Conservation (phyloP, 2,888 invertebrate genomes). For the Holacanthella duospinosa region DNA sequence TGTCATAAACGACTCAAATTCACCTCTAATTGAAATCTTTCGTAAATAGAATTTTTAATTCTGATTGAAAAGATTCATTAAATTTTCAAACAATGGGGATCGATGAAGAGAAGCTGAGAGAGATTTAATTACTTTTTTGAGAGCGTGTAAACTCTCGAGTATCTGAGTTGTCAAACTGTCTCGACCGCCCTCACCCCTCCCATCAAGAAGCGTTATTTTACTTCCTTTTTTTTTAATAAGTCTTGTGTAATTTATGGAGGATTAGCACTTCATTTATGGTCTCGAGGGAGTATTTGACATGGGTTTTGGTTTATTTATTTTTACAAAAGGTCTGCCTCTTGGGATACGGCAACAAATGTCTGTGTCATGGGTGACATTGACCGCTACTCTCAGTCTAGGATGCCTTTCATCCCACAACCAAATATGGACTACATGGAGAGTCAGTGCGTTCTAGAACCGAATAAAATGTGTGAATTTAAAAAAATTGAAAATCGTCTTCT, state of each 20-base stretch:
- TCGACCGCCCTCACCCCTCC: too few species aligned
- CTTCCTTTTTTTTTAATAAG: not conserved
- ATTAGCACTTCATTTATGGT: not conserved
- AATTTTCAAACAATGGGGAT: not conserved
- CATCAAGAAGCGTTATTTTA: not conserved
- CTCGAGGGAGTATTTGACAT: not conserved
- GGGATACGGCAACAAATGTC: slow-evolving; percentile 39
- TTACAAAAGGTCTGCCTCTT: slow-evolving; percentile 41
- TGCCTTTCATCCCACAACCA: slow-evolving; percentile 27
- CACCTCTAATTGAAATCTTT: not conserved
- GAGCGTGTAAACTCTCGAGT: not conserved
- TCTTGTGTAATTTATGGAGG: not conserved
- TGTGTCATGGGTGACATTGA: slow-evolving; percentile 43
- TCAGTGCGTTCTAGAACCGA: slow-evolving; percentile 43
- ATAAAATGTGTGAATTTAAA: slow-evolving; percentile 42
- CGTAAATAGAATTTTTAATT: not conserved
- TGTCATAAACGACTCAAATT: not conserved
- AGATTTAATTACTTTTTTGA: not conserved
- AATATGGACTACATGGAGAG: slow-evolving; percentile 43
- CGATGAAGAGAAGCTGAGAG: not conserved
- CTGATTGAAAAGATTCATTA: not conserved
- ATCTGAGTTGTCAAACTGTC: not conserved
- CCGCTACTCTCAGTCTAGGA: slow-evolving; percentile 35
- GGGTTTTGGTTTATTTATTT: not conserved
- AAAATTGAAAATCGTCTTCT: slow-evolving; percentile 39